These are phyloP conservation scores for Rhadina sibilatrix DNA, from an alignment of 2,113 vertebrate genomes.

Conservation along the genomic window DNA sequence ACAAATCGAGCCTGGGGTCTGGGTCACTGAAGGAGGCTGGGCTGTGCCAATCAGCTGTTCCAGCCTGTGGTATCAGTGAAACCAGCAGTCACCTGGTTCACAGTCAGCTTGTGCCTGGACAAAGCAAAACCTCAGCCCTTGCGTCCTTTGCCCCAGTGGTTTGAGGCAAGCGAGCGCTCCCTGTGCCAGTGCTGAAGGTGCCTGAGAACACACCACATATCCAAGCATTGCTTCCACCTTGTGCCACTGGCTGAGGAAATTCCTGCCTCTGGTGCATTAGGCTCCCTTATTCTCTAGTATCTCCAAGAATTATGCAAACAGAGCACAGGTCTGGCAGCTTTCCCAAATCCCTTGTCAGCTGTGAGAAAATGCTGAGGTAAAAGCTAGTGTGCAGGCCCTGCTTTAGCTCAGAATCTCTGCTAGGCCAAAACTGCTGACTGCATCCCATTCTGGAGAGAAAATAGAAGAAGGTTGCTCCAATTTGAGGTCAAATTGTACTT, in stretches of 20 bases:
- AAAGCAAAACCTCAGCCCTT: neutral
- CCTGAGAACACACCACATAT: accelerated
- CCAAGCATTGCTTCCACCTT: neutral
- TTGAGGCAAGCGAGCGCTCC: accelerated
- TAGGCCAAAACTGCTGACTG: neutral
- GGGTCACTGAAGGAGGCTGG: neutral
- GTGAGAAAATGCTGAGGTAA: neutral
- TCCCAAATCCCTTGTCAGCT: no score
- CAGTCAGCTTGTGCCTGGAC: neutral
- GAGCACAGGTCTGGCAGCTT: neutral
- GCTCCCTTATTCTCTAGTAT: neutral
- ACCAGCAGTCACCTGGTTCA: neutral
- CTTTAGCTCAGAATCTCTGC: neutral
- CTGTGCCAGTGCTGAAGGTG: neutral
- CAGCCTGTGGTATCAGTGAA: neutral
- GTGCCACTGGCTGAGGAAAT: neutral
- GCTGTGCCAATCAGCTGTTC: accelerated
- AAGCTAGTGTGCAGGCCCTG: accelerated
- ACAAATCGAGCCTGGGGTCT: neutral
- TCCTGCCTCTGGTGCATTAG: accelerated
- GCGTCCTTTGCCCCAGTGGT: accelerated
- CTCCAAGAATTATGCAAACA: accelerated
- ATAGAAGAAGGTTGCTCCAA: accelerated
- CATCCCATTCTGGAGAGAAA: no score
- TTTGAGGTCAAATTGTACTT: neutral